phyloP scores from a whole-genome alignment of 2,888 invertebrate species.

The Callosobruchus maculatus region DNA sequence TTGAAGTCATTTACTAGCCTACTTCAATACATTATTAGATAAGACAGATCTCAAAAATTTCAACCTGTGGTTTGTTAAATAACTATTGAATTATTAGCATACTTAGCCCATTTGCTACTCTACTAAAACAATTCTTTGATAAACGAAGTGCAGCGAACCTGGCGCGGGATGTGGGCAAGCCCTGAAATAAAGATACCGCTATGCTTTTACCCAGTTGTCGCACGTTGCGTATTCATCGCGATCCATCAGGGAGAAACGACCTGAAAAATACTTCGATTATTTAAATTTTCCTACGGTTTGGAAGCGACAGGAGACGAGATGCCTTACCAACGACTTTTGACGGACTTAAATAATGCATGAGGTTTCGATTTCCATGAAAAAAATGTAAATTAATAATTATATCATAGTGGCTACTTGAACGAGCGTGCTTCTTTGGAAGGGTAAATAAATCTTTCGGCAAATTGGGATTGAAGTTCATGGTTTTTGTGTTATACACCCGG shows the following conservation, averaged over 20 bases:
- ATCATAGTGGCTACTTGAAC: background rate
- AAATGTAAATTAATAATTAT: background rate
- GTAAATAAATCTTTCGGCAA: background rate
- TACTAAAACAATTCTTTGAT: too few species aligned
- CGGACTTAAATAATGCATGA: background rate
- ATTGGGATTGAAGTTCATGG: too few species aligned
- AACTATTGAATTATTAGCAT: too few species aligned
- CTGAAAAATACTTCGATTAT: slow-evolving; percentile 41
- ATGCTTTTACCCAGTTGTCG: slow-evolving; percentile 30
- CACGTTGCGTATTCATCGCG: slow-evolving; percentile 42
- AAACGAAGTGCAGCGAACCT: too few species aligned
- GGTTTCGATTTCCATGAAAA: background rate
- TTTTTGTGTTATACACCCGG: too few species aligned
- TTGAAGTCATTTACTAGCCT: too few species aligned
- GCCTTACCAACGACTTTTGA: background rate
- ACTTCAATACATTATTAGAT: too few species aligned
- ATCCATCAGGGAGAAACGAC: slow-evolving; percentile 40
- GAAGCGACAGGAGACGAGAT: background rate
- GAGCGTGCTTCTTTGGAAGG: background rate
- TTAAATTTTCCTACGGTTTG: slow-evolving; percentile 29
- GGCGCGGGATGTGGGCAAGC: background rate
- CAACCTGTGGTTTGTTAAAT: too few species aligned
- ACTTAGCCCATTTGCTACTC: too few species aligned
- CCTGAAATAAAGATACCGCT: background rate
- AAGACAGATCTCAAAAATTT: too few species aligned